Base-by-base conservation (phyloP, 2,797 vertebrate species). In the Gadopsis marmoratus region DNA sequence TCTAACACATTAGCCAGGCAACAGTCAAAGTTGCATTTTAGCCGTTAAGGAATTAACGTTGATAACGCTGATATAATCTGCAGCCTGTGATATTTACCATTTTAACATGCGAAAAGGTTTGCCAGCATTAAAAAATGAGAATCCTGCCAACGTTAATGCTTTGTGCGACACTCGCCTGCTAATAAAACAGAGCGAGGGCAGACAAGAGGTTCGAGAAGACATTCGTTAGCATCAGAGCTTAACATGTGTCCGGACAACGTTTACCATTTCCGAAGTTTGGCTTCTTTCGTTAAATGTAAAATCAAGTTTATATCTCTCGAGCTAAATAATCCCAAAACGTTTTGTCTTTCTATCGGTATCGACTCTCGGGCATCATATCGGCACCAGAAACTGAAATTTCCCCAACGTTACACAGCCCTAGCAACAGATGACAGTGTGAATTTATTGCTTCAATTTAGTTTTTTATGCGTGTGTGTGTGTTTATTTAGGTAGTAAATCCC, bases 401-500 rank as follows among this genome's bases (percentile, higher is more conserved):
- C 63, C 12, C 10, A 74, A 33, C 13, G 10, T 33, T 35, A 58
- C 35, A 29, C 53, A 50, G 70, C 70, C 48, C 47, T 31, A 21
- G 76, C 45, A 83, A 79, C 64, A 77, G 64, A 74, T 54, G 85
- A 83, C 73, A 74, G 68, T 51, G 41, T 61, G 65, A 85, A 89
- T 88, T 82, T 86, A 85, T 82, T 71, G 47, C 85, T 84, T 87
- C 84, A 88, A 86, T 91, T 87, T 82, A 53, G 26, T 66, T 82
- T 77, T 88, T 84, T 81, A 51, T 67, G 65, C 14, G 1, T 47
- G 45, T 63, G 59, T 66, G 74, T 71, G 62, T 75, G 81, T 88
- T 93, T 95, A 88, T 93, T 93, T 94, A 86, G 86, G 78, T 65
- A 89, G 88, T 91, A 93, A 93, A 92, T 92, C 90, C 84, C 74